Evolutionary conservation across 2,888 invertebrate genomes (phyloP).

Genomic region (Rotaria socialis): DNA sequence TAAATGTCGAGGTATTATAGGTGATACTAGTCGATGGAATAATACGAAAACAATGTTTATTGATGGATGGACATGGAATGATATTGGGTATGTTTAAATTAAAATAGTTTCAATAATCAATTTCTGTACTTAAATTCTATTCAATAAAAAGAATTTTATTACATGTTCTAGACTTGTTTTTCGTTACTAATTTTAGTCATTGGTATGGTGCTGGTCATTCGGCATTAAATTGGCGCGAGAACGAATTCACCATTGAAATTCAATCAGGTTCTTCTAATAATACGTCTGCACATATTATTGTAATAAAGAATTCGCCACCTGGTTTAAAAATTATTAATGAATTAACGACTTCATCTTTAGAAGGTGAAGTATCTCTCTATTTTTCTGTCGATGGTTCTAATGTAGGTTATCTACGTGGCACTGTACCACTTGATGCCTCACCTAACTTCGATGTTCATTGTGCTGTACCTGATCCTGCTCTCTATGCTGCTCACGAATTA

Average conservation of each 20-base stretch:
- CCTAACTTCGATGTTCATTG: not conserved
- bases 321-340: not conserved
- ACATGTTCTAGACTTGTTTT: too few relatives aligned
- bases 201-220: not conserved
- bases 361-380: not conserved
- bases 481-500: not conserved
- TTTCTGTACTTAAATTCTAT: too few relatives aligned
- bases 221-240: constrained; percentile 26
- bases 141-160: too few relatives aligned
- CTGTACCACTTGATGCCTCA: not conserved
- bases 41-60: not conserved
- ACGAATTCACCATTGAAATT: not conserved
- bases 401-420: not conserved
- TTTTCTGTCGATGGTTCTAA: not conserved
- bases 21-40: not conserved
- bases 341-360: not conserved
- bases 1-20: constrained; percentile 19
- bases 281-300: not conserved
- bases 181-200: not conserved
- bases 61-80: constrained; percentile 21
- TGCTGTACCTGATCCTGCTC: not conserved
- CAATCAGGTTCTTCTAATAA: not conserved
- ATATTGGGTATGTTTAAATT: not conserved
- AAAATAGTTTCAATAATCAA: too few relatives aligned
- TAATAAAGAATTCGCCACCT: not conserved